phyloP scores from a whole-genome alignment of 2,888 invertebrate genomes.

The Lasioglossum morio region DNA sequence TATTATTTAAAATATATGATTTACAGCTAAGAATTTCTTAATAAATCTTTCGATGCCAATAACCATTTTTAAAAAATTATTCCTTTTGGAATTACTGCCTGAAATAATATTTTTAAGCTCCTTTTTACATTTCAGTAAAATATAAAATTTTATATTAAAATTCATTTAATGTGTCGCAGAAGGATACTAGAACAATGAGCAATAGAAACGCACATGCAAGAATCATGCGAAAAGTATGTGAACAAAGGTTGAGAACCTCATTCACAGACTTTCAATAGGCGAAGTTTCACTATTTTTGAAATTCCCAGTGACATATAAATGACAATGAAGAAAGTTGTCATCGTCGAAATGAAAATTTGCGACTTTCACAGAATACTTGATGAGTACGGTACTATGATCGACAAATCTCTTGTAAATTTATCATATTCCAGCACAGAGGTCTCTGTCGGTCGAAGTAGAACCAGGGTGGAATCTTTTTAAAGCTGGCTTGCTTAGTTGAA shows the following conservation, averaged over 20 bases:
- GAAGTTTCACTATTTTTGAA: too few relatives aligned
- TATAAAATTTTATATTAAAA: not conserved
- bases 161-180: not conserved
- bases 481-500: constrained; percentile 43
- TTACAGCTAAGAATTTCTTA: not conserved
- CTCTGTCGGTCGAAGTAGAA: not conserved
- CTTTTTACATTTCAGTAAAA: too few relatives aligned
- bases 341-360: not conserved
- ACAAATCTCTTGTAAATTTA: not conserved
- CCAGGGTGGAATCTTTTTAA: constrained; percentile 42
- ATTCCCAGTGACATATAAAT: not conserved
- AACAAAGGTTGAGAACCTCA: too few relatives aligned
- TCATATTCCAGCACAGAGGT: constrained; percentile 13
- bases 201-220: not conserved
- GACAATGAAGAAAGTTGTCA: not conserved
- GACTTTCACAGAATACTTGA: not conserved
- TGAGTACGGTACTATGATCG: not conserved
- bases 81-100: not conserved
- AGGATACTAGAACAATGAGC: too few relatives aligned
- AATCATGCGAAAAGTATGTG: not conserved
- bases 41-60: not conserved
- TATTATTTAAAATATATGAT: not conserved
- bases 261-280: too few relatives aligned
- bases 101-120: not conserved
- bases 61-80: not conserved